Evolutionary conservation across 2,113 vertebrate species (phyloP), one percentile per base, ranked within the genome.

Genomic region (Anseranas semipalmata): DNA sequence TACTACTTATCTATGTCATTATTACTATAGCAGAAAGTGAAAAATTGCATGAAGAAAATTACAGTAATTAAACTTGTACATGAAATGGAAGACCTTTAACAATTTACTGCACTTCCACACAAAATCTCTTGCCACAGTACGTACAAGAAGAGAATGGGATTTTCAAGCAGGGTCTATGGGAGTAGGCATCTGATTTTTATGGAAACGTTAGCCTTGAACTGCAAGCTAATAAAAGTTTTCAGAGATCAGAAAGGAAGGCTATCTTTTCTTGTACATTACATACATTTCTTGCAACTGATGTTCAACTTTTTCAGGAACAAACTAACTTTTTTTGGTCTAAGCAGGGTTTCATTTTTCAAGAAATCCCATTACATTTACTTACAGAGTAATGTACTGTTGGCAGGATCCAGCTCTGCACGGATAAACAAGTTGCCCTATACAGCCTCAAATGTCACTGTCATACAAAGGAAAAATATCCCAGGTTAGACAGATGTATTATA

Each of bases 21-120:
- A 83, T 24, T 77, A 46, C 39, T 91, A 32, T 28, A 74, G 28
- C 16, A 92, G 37, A 88, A 91, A 93, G 74, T 39, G 2, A 39
- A 96, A 88, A 95, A 79, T 7, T 46, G 60, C 66, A 80, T 55
- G 46, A 58, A 77, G 62, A 93, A 88, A 84, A 80, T 81, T 33
- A 84, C 18, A 56, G 27, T 48, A 92, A 77, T 88, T 95, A 95
- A 85, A 83, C 25, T 16, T 59, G 22, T 39, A 72, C 33, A 45
- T 75, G 32, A 77, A 94, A 93, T 19, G 3, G 37, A 91, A 94
- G 63, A 90, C 25, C 55, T 89, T 56, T 45, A 85, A 53, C 8
- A 86, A 74, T 46, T 63, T 63, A 63, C n/a, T 84, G 17, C 28
- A 9, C 46, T 87, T 80, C 66, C n/a, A 77, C 17, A 16, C 2